These are phyloP conservation scores for Esox niger DNA, from an alignment of 2,113 vertebrate species.

Conservation along the genomic window DNA sequence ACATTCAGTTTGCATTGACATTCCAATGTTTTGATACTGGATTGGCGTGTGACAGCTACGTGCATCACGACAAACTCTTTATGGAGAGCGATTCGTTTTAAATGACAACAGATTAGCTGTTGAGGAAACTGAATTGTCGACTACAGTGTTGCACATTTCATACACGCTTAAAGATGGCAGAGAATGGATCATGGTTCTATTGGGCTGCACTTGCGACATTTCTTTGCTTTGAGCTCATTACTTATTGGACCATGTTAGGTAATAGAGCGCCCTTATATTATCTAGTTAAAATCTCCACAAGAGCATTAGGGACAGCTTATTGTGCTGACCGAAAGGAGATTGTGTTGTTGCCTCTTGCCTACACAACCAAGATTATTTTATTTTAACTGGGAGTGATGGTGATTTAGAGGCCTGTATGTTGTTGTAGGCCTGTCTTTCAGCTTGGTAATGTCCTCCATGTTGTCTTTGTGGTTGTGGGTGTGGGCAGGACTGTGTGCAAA, in stretches of 20 bases:
- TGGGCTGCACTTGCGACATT: too few species aligned
- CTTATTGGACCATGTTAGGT: too few species aligned
- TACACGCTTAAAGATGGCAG: too few species aligned
- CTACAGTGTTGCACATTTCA: too few species aligned
- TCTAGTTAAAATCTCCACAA: background rate
- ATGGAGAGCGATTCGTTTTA: constrained; percentile 66
- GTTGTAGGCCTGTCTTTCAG: background rate
- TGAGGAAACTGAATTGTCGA: too few species aligned
- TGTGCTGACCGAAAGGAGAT: background rate
- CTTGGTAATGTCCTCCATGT: background rate
- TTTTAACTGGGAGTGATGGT: background rate
- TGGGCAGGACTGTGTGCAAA: background rate
- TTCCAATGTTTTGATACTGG: constrained; percentile 42
- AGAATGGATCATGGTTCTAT: too few species aligned
- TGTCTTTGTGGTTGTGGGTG: background rate
- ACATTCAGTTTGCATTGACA: too few species aligned
- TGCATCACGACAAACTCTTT: constrained; percentile 60
- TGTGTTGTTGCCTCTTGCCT: background rate
- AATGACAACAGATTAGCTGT: too few species aligned
- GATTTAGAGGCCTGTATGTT: background rate
- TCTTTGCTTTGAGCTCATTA: too few species aligned
- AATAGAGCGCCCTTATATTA: background rate
- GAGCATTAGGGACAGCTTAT: background rate
- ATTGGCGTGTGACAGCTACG: constrained; percentile 42
- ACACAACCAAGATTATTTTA: background rate